Base-by-base conservation (phyloP, 1,140 invertebrate species). In the Eurytemora carolleeae region DNA sequence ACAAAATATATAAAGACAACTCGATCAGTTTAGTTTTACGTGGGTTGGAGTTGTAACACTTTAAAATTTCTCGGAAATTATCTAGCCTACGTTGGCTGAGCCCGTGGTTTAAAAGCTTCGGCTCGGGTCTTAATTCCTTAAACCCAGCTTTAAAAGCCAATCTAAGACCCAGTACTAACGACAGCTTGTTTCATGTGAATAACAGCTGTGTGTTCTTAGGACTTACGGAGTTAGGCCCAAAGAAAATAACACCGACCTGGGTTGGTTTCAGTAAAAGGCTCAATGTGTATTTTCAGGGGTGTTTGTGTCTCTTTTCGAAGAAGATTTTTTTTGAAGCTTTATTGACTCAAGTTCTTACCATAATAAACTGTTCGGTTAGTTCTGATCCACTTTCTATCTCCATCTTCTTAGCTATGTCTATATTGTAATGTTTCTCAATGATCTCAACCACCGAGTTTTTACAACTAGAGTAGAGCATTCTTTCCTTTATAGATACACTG, bases 391-490 rank as follows among this genome's bases (percentile, higher is more conserved):
- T n/a, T 44, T 44, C 31, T 44, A 44, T 44, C 31, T 44, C 31
- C 7, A 44, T n/a, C n/a, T 44, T 44, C n/a, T n/a, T 44, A 44
- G 78, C 79, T 59, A 96, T 75, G 31, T 82, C 82, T 62, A 88
- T 72, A 22, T 79, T 80, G 55, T 79, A 64, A 22, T 72, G 64
- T 23, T 71, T 69, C 67, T 87, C 79, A 65, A 94, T 82, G 24
- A 80, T 78, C 64, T 87, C 81, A 21, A 90, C 75, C 55, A 97
- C 78, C 19, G 87, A 85, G 65, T 80, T 83, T 75, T 95, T 96
- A 71, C 90, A 95, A 66, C 90, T 94, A 1, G 92, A 96, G 74
- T 97, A 98, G 67, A 97, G 76, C 93, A 98, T 98, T 67, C 92
- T 78, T 73, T 97, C 91, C 72, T 93, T 94, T 64, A 97, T 88